phyloP scores from a whole-genome alignment of 2,888 invertebrate species.

The Cheilosia vulpina region DNA sequence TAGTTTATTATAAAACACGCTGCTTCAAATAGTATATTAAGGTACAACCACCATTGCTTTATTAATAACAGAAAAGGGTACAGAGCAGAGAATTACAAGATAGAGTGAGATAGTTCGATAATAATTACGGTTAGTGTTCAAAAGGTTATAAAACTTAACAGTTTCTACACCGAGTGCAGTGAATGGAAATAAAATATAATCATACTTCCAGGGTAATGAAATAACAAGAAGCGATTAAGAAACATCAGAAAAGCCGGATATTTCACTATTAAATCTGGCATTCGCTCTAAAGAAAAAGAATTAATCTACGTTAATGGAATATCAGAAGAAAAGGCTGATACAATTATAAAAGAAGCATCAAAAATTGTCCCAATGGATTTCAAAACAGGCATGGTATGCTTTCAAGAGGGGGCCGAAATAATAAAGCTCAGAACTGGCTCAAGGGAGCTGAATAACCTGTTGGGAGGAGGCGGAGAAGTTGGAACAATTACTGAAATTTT shows the following conservation, averaged over 20 bases:
- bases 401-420: conserved; percentile 97
- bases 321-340: conserved; percentile 98
- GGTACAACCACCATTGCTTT: no score
- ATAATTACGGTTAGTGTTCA: no score
- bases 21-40: no score
- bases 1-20: no score
- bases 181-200: background rate
- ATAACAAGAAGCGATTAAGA: conserved; percentile 96
- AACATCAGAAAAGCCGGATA: conserved; percentile 96
- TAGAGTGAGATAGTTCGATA: no score
- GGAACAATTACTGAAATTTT: conserved; percentile 99
- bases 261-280: conserved; percentile 97
- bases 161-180: background rate
- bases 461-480: conserved; percentile 98
- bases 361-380: conserved; percentile 99
- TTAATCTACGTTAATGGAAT: conserved; percentile 96
- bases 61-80: no score
- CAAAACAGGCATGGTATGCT: conserved; percentile 98
- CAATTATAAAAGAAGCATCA: conserved; percentile 93
- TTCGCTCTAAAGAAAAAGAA: conserved; percentile 96
- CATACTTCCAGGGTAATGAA: conserved; percentile 90
- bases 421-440: conserved; percentile 99
- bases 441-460: conserved; percentile 94
- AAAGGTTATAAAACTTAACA: no score
- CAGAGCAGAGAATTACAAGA: no score